Base-by-base conservation (phyloP, 2,888 invertebrate genomes). In the Xiphydria camelus region DNA sequence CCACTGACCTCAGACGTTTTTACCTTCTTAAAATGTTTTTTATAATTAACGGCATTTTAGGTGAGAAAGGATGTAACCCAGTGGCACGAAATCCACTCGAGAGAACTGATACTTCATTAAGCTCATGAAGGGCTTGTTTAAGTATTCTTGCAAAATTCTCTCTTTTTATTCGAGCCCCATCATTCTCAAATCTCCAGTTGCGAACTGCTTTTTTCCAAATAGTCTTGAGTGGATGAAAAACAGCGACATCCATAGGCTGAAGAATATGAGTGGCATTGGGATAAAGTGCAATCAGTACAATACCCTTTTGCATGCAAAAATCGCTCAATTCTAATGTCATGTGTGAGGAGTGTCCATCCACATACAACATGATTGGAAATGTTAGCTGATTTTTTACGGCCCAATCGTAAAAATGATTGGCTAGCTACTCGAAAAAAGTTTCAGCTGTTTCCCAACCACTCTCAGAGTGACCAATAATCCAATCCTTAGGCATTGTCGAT, bases 401-500 rank as follows among this genome's bases (percentile, higher is more conserved):
- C 58, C 57, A 56, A 1, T 45, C 32, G 1, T 53, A 42, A 38
- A 57, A 55, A 21, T 43, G 35, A 25, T 53, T 57, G 5, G 39
- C 37, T 18, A 58, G 42, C 29, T 50, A 57, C 1, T 57, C 58
- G 35, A 42, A 54, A 21, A 61, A 61, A 0, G 46, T 46, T 19
- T 53, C 50, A 6, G 49, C 43, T 20, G 45, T 51, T 56, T 53
- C 58, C 57, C 60, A 61, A 1, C 60, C 58, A 43, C 32, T 47
- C 4, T 52, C 51, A 1, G 49, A 48, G n/a, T 40, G 42, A 9
- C 52, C 52, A 9, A 53, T 36, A 2, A 42, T 40, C 52, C 50
- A 57, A 1, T 31, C 33, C 21, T 40, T 31, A 6, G 53, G 59
- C 23, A 57, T 49, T 33, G 41, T 36, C 18, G 39, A 25, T 1